phyloP scores from a whole-genome alignment of 2,797 vertebrate species.

The Poeciliopsis paucimaculata region DNA sequence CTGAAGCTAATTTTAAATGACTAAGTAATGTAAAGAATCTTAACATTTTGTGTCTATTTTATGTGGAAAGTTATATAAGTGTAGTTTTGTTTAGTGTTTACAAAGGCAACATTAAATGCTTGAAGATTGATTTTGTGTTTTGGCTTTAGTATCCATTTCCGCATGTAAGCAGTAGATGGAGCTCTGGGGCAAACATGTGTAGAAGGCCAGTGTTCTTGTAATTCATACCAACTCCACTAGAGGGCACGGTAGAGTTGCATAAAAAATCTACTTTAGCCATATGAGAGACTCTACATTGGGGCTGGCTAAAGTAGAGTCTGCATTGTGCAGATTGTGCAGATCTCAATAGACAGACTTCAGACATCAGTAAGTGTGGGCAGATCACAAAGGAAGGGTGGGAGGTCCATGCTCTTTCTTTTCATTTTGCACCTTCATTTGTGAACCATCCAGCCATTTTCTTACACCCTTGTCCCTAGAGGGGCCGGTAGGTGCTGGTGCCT shows the following conservation, averaged over 20 bases:
- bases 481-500: too few relatives aligned
- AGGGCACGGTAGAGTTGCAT: slow-evolving; percentile 26
- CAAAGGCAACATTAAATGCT: slow-evolving; percentile 31
- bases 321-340: slow-evolving; percentile 4
- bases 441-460: neutral
- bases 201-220: neutral
- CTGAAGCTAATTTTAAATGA: slow-evolving; percentile 1
- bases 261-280: neutral
- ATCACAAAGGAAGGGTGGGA: neutral
- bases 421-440: neutral
- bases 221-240: slow-evolving; percentile 19
- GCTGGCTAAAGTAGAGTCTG: neutral
- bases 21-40: slow-evolving; percentile 11
- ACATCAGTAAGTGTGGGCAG: slow-evolving; percentile 7
- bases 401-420: neutral
- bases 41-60: slow-evolving; percentile 32
- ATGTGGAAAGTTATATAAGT: slow-evolving; percentile 27
- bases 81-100: slow-evolving; percentile 27
- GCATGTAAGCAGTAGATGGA: slow-evolving; percentile 62
- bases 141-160: slow-evolving; percentile 26
- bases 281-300: slow-evolving; percentile 7
- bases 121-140: neutral
- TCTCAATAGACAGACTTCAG: neutral
- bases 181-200: slow-evolving; percentile 13
- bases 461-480: too few relatives aligned